Percentiles rank a stretch among this genome's conserved stretches.
phyloP scores from a whole-genome alignment of 35 echinoderm and acorn worm genomes.

The Ophiothrix spiculata region DNA sequence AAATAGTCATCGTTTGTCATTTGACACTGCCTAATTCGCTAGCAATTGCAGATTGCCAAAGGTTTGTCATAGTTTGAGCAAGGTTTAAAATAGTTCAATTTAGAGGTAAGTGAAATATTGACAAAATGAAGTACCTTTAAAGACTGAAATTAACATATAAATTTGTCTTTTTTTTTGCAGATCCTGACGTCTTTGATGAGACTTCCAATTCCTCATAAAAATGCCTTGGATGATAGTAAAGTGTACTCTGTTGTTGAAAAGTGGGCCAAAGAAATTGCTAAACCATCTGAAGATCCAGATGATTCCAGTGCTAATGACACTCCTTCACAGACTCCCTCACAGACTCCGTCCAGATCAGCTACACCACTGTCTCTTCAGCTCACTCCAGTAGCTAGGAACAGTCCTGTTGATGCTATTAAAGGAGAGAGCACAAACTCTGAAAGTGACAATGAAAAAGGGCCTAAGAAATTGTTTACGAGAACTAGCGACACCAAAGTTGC shows the following conservation, averaged over 20 bases:
- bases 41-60: no score
- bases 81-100: no score
- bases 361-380: conserved; percentile 44
- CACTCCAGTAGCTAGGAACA: conserved; percentile 34
- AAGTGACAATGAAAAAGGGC: conserved; percentile 40
- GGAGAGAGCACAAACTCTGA: conserved; percentile 67
- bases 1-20: no score
- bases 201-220: conserved; percentile 91
- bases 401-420: conserved; percentile 33
- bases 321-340: conserved; percentile 19
- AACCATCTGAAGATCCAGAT: conserved; percentile 65
- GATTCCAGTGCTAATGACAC: conserved; percentile 85
- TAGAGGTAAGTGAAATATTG: no score
- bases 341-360: conserved; percentile 60
- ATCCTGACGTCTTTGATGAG: conserved; percentile 71
- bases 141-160: neutral
- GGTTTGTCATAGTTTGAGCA: no score
- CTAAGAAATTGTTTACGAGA: conserved; percentile 15
- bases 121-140: no score
- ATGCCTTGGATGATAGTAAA: conserved; percentile 93
- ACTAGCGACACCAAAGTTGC: conserved; percentile 1
- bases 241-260: conserved; percentile 74
- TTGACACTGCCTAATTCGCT: no score
- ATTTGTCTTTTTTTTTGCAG: conserved; percentile 43
- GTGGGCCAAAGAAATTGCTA: conserved; percentile 64